Evolutionary conservation across 2,113 vertebrate species (phyloP), one percentile per base, ranked within the genome.

Genomic region (Mus pahari): DNA sequence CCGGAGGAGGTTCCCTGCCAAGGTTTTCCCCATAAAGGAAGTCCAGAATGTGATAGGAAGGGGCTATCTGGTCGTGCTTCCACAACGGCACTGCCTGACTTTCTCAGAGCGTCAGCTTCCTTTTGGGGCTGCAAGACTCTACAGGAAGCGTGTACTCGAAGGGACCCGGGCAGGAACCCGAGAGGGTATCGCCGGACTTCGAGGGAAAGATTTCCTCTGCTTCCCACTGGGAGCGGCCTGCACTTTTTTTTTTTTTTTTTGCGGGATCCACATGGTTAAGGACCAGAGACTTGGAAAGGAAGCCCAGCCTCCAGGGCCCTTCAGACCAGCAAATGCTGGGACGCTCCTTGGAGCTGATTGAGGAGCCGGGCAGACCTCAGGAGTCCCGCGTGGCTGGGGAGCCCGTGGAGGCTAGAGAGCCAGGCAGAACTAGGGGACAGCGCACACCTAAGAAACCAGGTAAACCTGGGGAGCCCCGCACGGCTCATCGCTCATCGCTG

Each of bases 61-160:
- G 33, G 39, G 28, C 87, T 60, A 70, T 24, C 86, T 19, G 31
- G 19, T 19, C 53, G 74, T 62, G 39, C 62, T 89, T 95, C 82
- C 89, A 24, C 50, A 84, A 53, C 20, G 48, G 45, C 26, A n/a
- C 36, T 77, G 55, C 39, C 55, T 78, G 86, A 97, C 87, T 95
- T 95, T 86, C 77, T 55, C 0, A 22, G 48, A 24, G 60, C 2
- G 45, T 36, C 84, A n/a, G 73, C 64, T 78, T 87, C 83, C 79
- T 36, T 5, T 64, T 36, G 45, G 2, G 19, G 31, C 58, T 83
- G 84, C 74, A 74, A 28, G 62, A 26, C 90, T 71, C 55, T 58
- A 36, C 66, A 89, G 66, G 77, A 82, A 90, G 77, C 84, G 62
- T 11, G 26, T 36, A 24, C 36, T 24, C 36, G 7, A 79, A 33